Percentiles rank a stretch among this genome's conserved stretches.
Evolutionary conservation across 2,113 vertebrate species (phyloP).

Genomic region (Menidia beryllina): DNA sequence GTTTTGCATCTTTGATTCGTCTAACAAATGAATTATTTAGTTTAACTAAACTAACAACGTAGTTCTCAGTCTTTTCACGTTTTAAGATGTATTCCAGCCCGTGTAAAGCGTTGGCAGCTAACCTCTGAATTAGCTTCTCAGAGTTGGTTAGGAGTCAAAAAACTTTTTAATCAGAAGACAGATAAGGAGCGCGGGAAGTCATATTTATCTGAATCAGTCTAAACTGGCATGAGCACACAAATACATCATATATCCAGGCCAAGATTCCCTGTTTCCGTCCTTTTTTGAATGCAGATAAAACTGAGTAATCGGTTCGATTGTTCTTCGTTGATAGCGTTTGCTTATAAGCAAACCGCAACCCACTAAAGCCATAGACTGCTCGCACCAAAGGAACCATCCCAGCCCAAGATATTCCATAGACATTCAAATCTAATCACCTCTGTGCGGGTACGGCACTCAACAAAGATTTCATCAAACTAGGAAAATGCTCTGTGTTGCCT

Average conservation of each 20-base stretch:
- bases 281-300: background rate
- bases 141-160: too few species aligned
- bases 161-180: too few species aligned
- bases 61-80: too few species aligned
- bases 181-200: too few species aligned
- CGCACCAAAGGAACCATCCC: background rate
- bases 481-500: constrained; percentile 11
- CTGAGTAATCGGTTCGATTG: background rate
- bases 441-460: constrained; percentile 3
- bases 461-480: background rate
- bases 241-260: background rate
- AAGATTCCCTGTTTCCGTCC: background rate
- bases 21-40: background rate
- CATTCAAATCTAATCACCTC: constrained; percentile 4
- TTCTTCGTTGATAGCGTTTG: too few species aligned
- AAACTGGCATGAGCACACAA: too few species aligned
- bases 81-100: too few species aligned
- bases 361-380: background rate
- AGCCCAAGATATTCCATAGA: background rate
- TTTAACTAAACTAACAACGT: too few species aligned
- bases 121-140: too few species aligned
- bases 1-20: background rate
- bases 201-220: too few species aligned
- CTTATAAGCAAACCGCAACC: too few species aligned
- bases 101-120: too few species aligned